These are phyloP conservation scores for Fratercula arctica DNA, from an alignment of 2,797 vertebrate species.

Conservation along the genomic window DNA sequence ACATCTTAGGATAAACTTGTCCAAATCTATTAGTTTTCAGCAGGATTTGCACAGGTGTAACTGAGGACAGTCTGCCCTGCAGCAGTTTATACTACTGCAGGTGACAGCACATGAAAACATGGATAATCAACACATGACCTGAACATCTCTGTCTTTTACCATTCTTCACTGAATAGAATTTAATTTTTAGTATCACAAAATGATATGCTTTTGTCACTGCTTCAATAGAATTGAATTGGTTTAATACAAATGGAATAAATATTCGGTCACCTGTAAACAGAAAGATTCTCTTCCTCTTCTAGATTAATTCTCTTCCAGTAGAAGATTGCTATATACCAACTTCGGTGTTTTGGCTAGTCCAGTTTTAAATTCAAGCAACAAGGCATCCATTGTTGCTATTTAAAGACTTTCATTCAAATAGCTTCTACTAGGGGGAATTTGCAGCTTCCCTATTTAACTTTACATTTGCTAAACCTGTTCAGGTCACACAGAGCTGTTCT, in stretches of 20 bases:
- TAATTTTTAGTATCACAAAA: background rate
- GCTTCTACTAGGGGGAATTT: background rate
- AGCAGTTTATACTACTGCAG: background rate
- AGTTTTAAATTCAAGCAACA: background rate
- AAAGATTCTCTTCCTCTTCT: background rate
- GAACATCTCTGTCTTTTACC: background rate
- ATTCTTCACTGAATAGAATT: background rate
- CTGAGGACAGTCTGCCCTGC: background rate
- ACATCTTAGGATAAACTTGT: background rate
- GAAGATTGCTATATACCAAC: background rate
- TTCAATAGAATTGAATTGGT: background rate
- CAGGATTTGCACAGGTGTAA: conserved; percentile 22
- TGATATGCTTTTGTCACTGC: background rate
- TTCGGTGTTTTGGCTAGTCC: background rate
- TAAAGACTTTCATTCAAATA: background rate
- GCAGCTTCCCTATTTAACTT: background rate
- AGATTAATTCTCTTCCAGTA: background rate
- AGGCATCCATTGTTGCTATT: background rate
- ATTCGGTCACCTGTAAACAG: background rate
- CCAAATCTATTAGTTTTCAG: conserved; percentile 9
- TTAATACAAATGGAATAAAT: background rate
- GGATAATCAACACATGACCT: background rate
- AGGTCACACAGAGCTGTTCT: background rate
- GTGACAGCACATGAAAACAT: background rate
- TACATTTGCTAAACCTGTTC: background rate